These are phyloP conservation scores for Trachemys scripta DNA, from an alignment of 2,113 vertebrate genomes.

Conservation along the genomic window DNA sequence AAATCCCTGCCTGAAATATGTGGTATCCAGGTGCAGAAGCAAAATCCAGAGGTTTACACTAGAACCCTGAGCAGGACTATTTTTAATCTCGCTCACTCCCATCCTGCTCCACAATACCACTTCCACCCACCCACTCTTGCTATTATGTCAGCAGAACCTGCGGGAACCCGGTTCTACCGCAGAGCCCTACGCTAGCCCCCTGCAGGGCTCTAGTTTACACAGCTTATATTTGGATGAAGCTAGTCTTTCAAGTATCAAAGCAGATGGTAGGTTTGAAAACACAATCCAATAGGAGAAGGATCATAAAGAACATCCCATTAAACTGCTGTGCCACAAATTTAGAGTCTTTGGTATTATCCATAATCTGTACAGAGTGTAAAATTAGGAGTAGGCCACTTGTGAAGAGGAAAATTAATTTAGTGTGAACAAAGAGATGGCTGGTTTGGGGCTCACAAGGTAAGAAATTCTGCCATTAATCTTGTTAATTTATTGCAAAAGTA, in stretches of 20 bases:
- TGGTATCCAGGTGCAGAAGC: neutral
- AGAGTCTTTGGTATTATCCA: neutral
- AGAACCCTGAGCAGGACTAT: too few relatives aligned
- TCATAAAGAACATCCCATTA: neutral
- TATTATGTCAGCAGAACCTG: too few relatives aligned
- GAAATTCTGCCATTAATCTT: constrained; percentile 36
- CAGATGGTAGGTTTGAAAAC: neutral
- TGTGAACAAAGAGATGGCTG: constrained; percentile 32
- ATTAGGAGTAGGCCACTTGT: neutral
- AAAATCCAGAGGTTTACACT: neutral
- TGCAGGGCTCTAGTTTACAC: neutral
- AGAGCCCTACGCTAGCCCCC: too few relatives aligned
- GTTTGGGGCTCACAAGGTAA: constrained; percentile 31
- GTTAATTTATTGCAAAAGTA: constrained; percentile 40
- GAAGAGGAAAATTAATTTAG: constrained; percentile 24
- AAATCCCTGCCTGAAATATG: neutral
- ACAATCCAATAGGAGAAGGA: neutral
- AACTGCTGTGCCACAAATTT: neutral
- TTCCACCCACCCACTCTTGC: too few relatives aligned
- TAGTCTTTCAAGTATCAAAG: neutral
- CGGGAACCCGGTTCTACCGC: too few relatives aligned
- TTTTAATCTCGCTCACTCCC: too few relatives aligned
- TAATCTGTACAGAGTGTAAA: constrained; percentile 24
- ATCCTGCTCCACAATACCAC: too few relatives aligned
- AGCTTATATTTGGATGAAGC: neutral